These are phyloP conservation scores for Eufriesea mexicana DNA, from an alignment of 1,140 invertebrate species.

Conservation along the genomic window DNA sequence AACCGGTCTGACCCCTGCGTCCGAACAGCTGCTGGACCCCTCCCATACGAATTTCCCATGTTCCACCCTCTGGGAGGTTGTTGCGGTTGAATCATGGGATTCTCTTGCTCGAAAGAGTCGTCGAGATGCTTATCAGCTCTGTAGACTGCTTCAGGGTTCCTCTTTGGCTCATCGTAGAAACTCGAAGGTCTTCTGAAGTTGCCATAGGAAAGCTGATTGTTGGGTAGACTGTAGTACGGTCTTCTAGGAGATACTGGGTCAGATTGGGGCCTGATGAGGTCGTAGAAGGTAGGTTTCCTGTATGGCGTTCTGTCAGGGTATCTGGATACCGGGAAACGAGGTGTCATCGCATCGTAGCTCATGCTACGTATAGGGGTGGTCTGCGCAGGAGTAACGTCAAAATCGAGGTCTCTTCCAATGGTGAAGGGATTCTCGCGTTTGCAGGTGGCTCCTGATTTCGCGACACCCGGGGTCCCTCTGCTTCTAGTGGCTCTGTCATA, in stretches of 20 bases:
- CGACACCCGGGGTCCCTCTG: conserved; percentile 1
- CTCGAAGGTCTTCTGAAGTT: background rate
- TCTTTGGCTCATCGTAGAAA: background rate
- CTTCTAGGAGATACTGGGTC: accelerated
- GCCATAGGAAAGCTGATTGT: background rate
- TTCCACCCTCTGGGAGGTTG: background rate
- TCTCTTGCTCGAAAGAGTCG: background rate
- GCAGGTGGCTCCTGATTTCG: background rate
- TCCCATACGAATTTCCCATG: background rate
- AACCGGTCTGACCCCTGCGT: background rate
- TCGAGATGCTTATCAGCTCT: conserved; percentile 3
- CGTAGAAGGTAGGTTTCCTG: background rate
- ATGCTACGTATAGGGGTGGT: conserved; percentile 14
- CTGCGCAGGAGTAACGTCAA: conserved; percentile 46
- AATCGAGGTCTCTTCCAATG: conserved; percentile 1
- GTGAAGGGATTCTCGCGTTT: conserved; percentile 34
- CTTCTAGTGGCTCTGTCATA: conserved; percentile 16
- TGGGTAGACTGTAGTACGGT: background rate
- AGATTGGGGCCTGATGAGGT: background rate
- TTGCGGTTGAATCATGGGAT: background rate
- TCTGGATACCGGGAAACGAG: background rate
- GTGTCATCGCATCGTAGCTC: background rate
- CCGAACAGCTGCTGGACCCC: background rate
- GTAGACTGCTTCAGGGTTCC: background rate
- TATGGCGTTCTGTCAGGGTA: background rate